Evolutionary conservation across 2,113 vertebrate genomes (phyloP).

Genomic region (Argyrosomus japonicus): DNA sequence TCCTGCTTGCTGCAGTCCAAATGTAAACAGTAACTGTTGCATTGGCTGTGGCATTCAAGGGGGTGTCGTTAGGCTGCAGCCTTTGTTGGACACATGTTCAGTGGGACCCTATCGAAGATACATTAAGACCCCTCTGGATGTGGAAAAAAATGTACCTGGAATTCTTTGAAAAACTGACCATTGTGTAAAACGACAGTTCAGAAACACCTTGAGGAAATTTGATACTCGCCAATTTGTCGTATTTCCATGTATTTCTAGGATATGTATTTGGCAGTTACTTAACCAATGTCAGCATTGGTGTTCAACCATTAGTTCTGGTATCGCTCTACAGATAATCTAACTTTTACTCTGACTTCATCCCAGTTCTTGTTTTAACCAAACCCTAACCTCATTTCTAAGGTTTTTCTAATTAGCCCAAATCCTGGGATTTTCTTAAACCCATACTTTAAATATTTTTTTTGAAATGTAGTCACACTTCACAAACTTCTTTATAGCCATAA

Average conservation of each 20-base stretch:
- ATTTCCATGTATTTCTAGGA: background rate
- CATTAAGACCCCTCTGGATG: slow-evolving; percentile 18
- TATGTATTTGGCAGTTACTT: background rate
- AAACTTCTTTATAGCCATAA: no score
- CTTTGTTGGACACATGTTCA: slow-evolving; percentile 52
- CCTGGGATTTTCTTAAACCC: no score
- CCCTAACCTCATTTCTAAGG: no score
- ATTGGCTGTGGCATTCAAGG: slow-evolving; percentile 58
- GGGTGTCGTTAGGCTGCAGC: slow-evolving; percentile 24
- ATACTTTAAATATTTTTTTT: no score
- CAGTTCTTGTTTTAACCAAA: no score
- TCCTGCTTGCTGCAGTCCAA: slow-evolving; percentile 56
- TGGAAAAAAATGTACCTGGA: background rate
- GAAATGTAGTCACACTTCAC: no score
- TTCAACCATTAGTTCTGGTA: no score
- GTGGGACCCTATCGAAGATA: slow-evolving; percentile 31
- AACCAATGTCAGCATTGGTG: no score
- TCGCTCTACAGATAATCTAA: no score
- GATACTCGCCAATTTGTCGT: background rate
- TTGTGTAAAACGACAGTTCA: background rate
- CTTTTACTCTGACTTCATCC: no score
- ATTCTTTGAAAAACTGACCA: background rate
- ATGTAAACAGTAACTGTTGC: slow-evolving; percentile 74
- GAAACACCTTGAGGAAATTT: background rate
- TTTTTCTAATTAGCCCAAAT: no score